phyloP scores from a whole-genome alignment of 2,888 invertebrate genomes.

The Drymonia ruficornis region DNA sequence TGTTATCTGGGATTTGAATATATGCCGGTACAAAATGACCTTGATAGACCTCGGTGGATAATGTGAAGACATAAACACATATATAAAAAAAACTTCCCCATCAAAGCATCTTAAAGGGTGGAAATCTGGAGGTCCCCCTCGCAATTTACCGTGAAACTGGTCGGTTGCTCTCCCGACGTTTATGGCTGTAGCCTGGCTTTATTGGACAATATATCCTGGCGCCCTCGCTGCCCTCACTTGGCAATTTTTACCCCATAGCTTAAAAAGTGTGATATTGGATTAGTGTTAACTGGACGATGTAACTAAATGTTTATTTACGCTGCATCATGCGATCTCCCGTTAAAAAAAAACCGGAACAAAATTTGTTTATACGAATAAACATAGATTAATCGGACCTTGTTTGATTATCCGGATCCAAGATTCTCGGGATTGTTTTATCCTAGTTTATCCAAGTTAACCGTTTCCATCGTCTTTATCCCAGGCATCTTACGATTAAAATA shows the following conservation, averaged over 20 bases:
- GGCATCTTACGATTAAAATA: no score
- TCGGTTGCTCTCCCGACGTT: constrained; percentile 60
- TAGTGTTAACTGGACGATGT: constrained; percentile 29
- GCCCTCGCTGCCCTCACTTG: constrained; percentile 37
- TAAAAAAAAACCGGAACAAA: no score
- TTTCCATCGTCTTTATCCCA: no score
- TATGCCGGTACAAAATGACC: neutral
- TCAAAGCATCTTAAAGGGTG: neutral
- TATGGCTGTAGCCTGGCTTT: constrained; percentile 65
- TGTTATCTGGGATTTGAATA: no score
- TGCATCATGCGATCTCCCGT: constrained; percentile 5
- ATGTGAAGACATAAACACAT: neutral
- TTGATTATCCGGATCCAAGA: no score
- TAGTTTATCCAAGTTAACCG: no score
- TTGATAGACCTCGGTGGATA: no score
- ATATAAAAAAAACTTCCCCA: neutral
- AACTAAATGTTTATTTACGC: constrained; percentile 9
- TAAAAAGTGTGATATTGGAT: constrained; percentile 63
- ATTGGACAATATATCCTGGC: constrained; percentile 76
- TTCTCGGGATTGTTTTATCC: no score
- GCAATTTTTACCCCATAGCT: constrained; percentile 55
- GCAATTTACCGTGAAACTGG: constrained; percentile 66
- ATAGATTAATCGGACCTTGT: no score
- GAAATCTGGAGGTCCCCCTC: constrained; percentile 37
- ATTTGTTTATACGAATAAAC: no score